Conservation (phyloP, 2,888 invertebrate species). For the Sclerodermus sp. region DNA sequence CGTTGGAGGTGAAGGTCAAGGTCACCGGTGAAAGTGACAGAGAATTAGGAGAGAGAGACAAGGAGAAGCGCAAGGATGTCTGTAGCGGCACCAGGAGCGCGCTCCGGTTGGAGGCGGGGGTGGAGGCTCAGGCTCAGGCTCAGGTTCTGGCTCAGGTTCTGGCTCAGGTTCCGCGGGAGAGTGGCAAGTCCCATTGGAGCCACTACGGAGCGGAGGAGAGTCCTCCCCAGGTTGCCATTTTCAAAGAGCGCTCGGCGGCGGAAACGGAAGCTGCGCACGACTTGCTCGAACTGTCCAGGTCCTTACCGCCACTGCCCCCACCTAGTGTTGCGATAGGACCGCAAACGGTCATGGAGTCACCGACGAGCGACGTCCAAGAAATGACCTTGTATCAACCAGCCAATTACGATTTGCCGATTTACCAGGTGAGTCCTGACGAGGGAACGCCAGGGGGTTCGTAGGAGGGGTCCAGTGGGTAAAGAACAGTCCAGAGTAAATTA, state of each 20-base stretch:
- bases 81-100: too few relatives aligned
- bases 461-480: too few relatives aligned
- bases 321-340: conserved; percentile 70
- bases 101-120: too few relatives aligned
- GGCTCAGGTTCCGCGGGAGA: not conserved
- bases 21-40: too few relatives aligned
- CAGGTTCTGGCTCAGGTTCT: not conserved
- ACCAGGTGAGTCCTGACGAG: conserved; percentile 43
- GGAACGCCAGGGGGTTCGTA: too few relatives aligned
- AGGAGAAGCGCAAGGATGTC: too few relatives aligned
- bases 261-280: conserved; percentile 90
- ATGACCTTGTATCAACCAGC: conserved; percentile 50
- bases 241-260: conserved; percentile 63
- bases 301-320: conserved; percentile 74
- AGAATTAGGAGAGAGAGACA: too few relatives aligned
- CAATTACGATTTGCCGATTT: conserved; percentile 40
- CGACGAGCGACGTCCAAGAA: conserved; percentile 50
- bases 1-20: too few relatives aligned
- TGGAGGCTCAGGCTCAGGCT: not conserved
- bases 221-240: conserved; percentile 26
- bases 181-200: conserved; percentile 2
- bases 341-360: conserved; percentile 60
- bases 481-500: too few relatives aligned
- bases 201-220: not conserved
- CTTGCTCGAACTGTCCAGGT: conserved; percentile 74